Percentiles rank a stretch among this genome's conserved stretches.
phyloP scores from a whole-genome alignment of 2,888 invertebrate genomes.

The Stenoptilia bipunctidactyla region DNA sequence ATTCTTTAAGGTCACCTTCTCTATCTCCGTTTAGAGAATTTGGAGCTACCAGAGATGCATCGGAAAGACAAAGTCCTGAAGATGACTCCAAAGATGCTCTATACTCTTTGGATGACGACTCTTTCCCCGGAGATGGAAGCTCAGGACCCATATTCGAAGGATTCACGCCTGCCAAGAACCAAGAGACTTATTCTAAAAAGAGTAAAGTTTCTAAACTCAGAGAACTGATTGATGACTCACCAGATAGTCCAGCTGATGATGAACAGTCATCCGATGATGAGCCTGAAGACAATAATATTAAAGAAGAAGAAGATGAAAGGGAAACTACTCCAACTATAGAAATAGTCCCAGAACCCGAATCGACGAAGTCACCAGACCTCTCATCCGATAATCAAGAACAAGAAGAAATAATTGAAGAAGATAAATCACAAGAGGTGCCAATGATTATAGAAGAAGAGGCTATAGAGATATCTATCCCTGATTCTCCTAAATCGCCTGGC shows the following conservation, averaged over 20 bases:
- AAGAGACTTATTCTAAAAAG: constrained; percentile 67
- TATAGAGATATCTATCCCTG: constrained; percentile 20
- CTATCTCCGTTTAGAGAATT: constrained; percentile 59
- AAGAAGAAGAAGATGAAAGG: constrained; percentile 27
- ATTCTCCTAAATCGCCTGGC: constrained; percentile 40
- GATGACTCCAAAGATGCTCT: constrained; percentile 73
- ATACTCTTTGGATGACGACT: constrained; percentile 73
- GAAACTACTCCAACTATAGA: constrained; percentile 25
- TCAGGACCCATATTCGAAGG: constrained; percentile 68
- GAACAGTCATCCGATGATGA: constrained; percentile 67
- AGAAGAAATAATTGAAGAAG: constrained; percentile 23
- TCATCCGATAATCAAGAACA: constrained; percentile 26
- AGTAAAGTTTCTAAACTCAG: constrained; percentile 58
- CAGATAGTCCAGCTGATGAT: constrained; percentile 62
- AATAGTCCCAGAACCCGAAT: constrained; percentile 20
- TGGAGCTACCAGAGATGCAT: constrained; percentile 61
- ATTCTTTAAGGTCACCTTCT: constrained; percentile 48
- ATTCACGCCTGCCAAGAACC: constrained; percentile 68
- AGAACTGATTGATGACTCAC: constrained; percentile 60
- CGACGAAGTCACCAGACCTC: constrained; percentile 29
- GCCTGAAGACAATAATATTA: constrained; percentile 33
- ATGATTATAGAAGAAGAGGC: constrained; percentile 18
- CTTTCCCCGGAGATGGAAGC: constrained; percentile 69
- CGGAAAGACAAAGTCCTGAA: constrained; percentile 73
- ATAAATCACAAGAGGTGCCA: neutral